Conservation (phyloP, 2,888 invertebrate species). For the Tenthredo distinguenda region DNA sequence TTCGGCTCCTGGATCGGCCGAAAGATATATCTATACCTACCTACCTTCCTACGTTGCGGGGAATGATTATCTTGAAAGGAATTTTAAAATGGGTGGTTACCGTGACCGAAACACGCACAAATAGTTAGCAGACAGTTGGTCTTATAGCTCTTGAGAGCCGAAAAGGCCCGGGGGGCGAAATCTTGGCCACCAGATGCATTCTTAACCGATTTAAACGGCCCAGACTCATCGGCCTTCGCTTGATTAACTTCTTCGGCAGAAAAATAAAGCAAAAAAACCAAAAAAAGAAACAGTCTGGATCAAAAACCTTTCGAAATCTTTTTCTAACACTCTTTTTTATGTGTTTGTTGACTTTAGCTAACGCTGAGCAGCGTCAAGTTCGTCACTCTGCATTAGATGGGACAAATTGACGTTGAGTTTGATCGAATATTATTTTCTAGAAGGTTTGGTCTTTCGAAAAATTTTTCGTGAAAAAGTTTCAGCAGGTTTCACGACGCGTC, state of each 20-base stretch:
- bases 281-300: background rate
- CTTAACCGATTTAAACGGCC: slow-evolving; percentile 30
- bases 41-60: slow-evolving; percentile 5
- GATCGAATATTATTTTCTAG: background rate
- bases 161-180: slow-evolving; percentile 31
- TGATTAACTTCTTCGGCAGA: slow-evolving; percentile 41
- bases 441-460: background rate
- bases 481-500: background rate
- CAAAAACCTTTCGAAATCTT: background rate
- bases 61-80: slow-evolving; percentile 26
- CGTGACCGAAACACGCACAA: slow-evolving; percentile 28
- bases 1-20: background rate
- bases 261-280: background rate
- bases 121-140: slow-evolving; percentile 30
- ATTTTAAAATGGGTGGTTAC: slow-evolving; percentile 30
- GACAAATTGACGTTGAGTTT: background rate
- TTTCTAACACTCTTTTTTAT: background rate
- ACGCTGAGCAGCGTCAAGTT: background rate
- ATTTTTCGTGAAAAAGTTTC: background rate
- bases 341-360: background rate
- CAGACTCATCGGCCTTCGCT: slow-evolving; percentile 22
- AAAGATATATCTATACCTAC: background rate
- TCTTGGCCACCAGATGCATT: slow-evolving; percentile 39
- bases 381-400: background rate
- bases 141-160: slow-evolving; percentile 22